These are phyloP conservation scores for Orycteropus afer DNA, from an alignment of 2,113 vertebrate species.

Conservation along the genomic window DNA sequence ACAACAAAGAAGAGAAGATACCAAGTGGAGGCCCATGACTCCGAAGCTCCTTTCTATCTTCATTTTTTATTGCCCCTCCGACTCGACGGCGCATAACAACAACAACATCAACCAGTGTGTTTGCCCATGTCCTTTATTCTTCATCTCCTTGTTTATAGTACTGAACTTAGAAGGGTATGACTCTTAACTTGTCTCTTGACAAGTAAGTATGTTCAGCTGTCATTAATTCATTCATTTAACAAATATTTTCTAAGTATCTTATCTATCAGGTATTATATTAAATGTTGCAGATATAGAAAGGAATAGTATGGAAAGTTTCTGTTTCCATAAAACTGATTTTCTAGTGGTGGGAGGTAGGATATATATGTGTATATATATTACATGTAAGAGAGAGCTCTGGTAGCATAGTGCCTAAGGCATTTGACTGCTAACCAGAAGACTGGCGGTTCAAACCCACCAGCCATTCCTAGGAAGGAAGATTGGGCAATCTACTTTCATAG, in stretches of 20 bases:
- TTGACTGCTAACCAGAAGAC: too few species aligned
- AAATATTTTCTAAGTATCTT: slow-evolving; percentile 16
- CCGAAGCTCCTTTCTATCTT: background rate
- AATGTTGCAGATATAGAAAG: background rate
- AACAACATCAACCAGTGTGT: background rate
- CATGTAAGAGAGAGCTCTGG: too few species aligned
- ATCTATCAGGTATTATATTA: background rate
- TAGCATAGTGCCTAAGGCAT: too few species aligned
- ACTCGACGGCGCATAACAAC: too few species aligned
- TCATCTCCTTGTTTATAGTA: background rate
- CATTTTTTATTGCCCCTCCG: background rate
- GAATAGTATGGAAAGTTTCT: background rate
- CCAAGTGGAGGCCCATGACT: background rate
- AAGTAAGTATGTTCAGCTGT: background rate
- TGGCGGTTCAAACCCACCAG: too few species aligned
- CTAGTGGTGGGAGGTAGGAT: background rate
- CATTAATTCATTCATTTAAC: slow-evolving; percentile 2
- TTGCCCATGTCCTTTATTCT: background rate
- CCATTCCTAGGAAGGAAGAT: too few species aligned
- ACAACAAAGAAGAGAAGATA: background rate
- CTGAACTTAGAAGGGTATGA: background rate
- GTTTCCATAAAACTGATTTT: background rate
- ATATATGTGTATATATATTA: background rate
- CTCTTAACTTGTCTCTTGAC: background rate
- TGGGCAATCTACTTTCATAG: too few species aligned